Evolutionary conservation across 2,113 vertebrate genomes (phyloP).

Genomic region (Scopus umbretta): DNA sequence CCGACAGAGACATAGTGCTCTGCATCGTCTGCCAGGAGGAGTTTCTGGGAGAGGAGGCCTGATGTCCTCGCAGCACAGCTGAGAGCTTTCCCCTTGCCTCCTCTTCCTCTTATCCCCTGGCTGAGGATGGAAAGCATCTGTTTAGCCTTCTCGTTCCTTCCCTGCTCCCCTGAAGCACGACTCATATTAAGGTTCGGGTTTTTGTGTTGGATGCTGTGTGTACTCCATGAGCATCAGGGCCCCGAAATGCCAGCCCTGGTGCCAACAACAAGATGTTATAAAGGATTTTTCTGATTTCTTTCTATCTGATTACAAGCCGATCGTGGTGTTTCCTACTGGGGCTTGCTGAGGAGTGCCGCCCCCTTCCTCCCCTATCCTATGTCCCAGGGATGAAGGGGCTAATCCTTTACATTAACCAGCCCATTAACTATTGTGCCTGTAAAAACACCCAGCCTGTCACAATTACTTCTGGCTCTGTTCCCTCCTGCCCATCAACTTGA

Average conservation of each 20-base stretch:
- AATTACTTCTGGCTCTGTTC: constrained; percentile 37
- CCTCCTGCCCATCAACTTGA: constrained; percentile 56
- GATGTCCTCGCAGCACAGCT: neutral
- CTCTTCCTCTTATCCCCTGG: neutral
- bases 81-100: neutral
- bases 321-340: neutral
- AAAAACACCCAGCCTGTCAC: constrained; percentile 58
- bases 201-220: neutral
- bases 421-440: constrained; percentile 63
- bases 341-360: neutral
- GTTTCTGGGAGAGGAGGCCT: neutral
- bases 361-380: neutral
- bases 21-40: accelerated
- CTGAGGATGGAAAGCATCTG: neutral
- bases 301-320: neutral
- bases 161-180: neutral
- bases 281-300: neutral
- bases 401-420: constrained; percentile 68
- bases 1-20: accelerated
- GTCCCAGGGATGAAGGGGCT: constrained; percentile 27
- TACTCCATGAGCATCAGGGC: neutral
- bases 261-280: neutral
- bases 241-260: neutral
- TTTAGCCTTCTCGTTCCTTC: neutral
- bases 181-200: neutral